Conservation (phyloP, 2,113 vertebrate genomes). For the Monopterus albus region DNA sequence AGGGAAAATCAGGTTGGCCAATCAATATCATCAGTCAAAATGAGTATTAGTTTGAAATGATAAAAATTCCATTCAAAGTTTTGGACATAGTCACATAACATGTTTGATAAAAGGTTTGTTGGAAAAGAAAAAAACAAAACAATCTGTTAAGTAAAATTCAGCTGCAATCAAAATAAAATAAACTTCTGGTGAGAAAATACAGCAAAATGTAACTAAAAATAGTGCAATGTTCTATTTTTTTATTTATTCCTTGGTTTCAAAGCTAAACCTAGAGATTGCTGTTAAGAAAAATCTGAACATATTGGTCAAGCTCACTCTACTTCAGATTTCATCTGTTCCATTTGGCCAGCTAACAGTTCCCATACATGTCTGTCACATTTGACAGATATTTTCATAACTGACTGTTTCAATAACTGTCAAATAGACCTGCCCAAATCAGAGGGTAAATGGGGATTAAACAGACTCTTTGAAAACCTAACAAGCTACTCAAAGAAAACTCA, state of each 20-base stretch:
- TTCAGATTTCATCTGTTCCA: not conserved
- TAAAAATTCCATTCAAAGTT: too few species aligned
- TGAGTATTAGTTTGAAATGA: not conserved
- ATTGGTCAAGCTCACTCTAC: not conserved
- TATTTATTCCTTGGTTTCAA: not conserved
- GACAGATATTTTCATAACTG: not conserved
- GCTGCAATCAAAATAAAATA: too few species aligned
- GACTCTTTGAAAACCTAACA: not conserved
- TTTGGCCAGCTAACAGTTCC: too few species aligned
- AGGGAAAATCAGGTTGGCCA: not conserved
- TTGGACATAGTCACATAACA: too few species aligned
- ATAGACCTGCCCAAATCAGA: not conserved
- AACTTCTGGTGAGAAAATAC: not conserved
- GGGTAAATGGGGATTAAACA: not conserved
- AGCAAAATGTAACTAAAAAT: not conserved
- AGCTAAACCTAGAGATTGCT: constrained; percentile 3
- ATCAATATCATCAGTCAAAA: not conserved
- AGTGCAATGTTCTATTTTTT: constrained; percentile 31
- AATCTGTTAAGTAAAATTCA: too few species aligned
- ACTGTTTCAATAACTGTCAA: not conserved
- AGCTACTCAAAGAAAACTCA: not conserved
- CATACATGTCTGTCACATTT: not conserved
- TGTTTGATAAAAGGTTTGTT: too few species aligned
- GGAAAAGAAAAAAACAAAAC: too few species aligned
- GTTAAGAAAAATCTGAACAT: too few species aligned